phyloP scores from a whole-genome alignment of 2,797 vertebrate genomes.

The Etheostoma perlongum region DNA sequence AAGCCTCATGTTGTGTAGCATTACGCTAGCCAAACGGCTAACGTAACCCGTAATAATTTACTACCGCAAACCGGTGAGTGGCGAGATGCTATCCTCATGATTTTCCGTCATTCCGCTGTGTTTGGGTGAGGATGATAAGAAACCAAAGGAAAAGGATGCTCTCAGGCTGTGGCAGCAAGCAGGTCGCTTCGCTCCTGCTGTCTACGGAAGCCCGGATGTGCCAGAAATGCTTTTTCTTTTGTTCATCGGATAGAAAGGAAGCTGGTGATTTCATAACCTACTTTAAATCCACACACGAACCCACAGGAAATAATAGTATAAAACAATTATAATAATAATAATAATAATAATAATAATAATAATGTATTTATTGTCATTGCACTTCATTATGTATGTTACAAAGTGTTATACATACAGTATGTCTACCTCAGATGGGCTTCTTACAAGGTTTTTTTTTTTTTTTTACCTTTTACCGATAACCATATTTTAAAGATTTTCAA shows the following conservation, averaged over 20 bases:
- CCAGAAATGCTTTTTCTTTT: slow-evolving; percentile 41
- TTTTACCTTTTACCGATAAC: background rate
- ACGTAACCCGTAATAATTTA: slow-evolving; percentile 25
- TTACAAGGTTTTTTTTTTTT: background rate
- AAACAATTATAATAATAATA: too few species aligned
- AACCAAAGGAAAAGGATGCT: slow-evolving; percentile 74
- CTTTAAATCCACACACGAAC: background rate
- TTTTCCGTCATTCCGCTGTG: slow-evolving; percentile 63
- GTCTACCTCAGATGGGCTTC: background rate
- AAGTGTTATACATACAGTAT: background rate
- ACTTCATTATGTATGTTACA: background rate
- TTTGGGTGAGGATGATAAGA: slow-evolving; percentile 64
- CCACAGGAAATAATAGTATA: background rate
- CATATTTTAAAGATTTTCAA: background rate
- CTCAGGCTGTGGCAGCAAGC: slow-evolving; percentile 70
- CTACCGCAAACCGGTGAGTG: slow-evolving; percentile 31
- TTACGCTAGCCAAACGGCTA: slow-evolving; percentile 39
- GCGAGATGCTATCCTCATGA: slow-evolving; percentile 30
- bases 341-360: background rate
- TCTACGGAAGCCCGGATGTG: slow-evolving; percentile 83
- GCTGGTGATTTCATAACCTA: slow-evolving; percentile 4
- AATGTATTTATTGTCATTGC: background rate
- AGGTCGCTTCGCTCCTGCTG: slow-evolving; percentile 73
- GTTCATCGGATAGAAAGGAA: background rate
- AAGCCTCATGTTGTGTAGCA: slow-evolving; percentile 49